A percentile compares a stretch with the other conserved stretches of the same genome.
Conservation (phyloP, 1,140 invertebrate species). For the Drosophila trapezifrons region DNA sequence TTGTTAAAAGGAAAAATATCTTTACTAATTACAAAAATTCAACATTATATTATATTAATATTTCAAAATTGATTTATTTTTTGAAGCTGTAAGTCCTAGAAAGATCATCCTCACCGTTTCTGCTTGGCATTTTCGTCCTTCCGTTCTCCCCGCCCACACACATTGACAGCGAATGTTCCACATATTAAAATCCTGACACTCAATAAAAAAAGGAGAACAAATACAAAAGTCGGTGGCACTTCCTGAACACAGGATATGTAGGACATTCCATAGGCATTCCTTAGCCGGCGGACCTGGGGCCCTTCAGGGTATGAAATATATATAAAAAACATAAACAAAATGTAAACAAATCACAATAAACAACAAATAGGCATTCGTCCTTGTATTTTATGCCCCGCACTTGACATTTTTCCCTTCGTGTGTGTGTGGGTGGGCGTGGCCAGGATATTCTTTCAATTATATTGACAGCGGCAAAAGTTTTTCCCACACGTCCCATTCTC, state of each 20-base stretch:
- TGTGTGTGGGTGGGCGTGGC: constrained; percentile 21
- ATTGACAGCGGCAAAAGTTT: constrained; percentile 40
- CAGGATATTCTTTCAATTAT: constrained; percentile 45
- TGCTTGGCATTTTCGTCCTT: constrained; percentile 1
- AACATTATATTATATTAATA: no score
- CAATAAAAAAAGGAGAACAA: constrained; percentile 28
- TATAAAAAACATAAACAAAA: constrained; percentile 14
- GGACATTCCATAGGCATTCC: neutral
- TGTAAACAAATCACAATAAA: constrained; percentile 55
- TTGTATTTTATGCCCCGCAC: constrained; percentile 23
- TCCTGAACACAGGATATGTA: constrained; percentile 5
- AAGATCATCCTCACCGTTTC: constrained; percentile 16
- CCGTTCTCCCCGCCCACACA: neutral
- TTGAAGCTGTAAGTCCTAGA: no score
- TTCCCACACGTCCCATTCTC: neutral
- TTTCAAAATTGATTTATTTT: no score
- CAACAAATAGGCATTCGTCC: constrained; percentile 41
- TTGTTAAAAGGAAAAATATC: no score
- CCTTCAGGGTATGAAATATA: neutral
- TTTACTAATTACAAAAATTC: no score
- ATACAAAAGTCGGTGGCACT: constrained; percentile 15
- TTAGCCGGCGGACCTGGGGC: neutral
- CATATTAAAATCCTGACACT: constrained; percentile 52
- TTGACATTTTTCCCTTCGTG: constrained; percentile 13
- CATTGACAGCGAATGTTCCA: constrained; percentile 25